Conservation (phyloP, 1,140 invertebrate genomes). For the Parasteatoda tepidariorum region DNA sequence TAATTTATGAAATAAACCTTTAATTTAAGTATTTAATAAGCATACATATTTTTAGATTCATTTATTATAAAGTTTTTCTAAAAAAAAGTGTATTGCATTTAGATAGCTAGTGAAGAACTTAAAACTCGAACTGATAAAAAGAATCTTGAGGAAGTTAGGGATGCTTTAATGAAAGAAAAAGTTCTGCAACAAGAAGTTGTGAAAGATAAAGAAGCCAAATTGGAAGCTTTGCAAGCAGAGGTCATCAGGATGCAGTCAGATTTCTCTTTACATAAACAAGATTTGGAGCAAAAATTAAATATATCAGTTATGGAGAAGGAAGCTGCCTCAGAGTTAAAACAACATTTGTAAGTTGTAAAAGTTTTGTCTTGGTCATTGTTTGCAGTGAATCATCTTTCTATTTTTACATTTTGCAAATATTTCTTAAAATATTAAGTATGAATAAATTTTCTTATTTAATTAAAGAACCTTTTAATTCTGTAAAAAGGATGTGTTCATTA, state of each 20-base stretch:
- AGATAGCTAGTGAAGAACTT: conserved; percentile 25
- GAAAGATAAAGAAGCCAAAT: conserved; percentile 52
- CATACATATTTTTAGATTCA: no score
- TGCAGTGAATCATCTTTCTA: not conserved
- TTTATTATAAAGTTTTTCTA: no score
- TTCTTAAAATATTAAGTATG: no score
- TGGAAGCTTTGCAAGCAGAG: conserved; percentile 55
- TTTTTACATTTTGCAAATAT: not conserved
- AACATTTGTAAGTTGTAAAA: conserved; percentile 17
- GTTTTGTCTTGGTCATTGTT: not conserved
- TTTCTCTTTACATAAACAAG: conserved; percentile 56
- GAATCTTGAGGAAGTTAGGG: conserved; percentile 18
- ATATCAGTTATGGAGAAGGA: conserved; percentile 53
- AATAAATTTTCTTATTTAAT: no score
- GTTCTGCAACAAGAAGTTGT: conserved; percentile 31
- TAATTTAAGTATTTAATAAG: no score
- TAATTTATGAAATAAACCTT: no score
- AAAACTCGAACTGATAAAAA: conserved; percentile 20
- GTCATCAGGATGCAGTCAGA: conserved; percentile 54
- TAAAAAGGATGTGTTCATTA: no score
- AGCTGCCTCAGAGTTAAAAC: conserved; percentile 56
- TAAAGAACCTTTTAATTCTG: no score
- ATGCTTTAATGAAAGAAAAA: conserved; percentile 41
- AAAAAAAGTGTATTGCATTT: no score
- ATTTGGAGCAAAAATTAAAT: conserved; percentile 60